Base-by-base conservation (phyloP, 2,888 invertebrate genomes). In the Cataglyphis cursor region DNA sequence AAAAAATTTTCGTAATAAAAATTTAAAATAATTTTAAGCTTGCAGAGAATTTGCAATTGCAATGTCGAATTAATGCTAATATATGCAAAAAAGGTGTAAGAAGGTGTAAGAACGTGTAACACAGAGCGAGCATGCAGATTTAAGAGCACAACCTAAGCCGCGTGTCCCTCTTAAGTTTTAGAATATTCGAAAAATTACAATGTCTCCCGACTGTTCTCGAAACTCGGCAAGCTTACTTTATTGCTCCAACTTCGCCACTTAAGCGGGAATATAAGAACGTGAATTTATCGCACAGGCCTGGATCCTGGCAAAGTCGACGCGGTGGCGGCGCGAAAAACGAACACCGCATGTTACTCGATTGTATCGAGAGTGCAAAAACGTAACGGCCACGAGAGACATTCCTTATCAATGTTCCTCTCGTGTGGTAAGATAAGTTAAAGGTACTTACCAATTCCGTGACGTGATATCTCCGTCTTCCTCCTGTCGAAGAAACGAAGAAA, bases 341-440 rank as follows among this genome's bases (percentile, higher is more conserved):
- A 59, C 65, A 57, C 24, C 64, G 75, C 65, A 51, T n/a, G 59
- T 74, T 57, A 65, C n/a, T 65, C 76, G 75, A 75, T 57, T 81
- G 75, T 81, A 81, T 65, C 65, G 66, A n/a, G 18, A 28, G n/a
- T 28, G 57, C 73, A 35, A 24, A 44, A 65, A 65, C 38, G 64
- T 66, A 57, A 68, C 51, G 41, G 51, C 59, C 65, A 73, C 48
- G 48, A 68, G 72, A 80, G 68, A 81, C 73, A 73, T 87, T 85
- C 64, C 66, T 85, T 85, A 87, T 85, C 87, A 83, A 88, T 80
- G 73, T 85, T 87, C 83, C 80, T 57, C 80, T 87, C 74, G 48
- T 24, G 54, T 21, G 64, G 38, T 35, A n/a, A 54, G 31, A 81
- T 73, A 76, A 73, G 35, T 57, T 66, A 44, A 68, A 74, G 51